phyloP scores from a whole-genome alignment of 1,140 invertebrate genomes.

The Phocides pigmalion region DNA sequence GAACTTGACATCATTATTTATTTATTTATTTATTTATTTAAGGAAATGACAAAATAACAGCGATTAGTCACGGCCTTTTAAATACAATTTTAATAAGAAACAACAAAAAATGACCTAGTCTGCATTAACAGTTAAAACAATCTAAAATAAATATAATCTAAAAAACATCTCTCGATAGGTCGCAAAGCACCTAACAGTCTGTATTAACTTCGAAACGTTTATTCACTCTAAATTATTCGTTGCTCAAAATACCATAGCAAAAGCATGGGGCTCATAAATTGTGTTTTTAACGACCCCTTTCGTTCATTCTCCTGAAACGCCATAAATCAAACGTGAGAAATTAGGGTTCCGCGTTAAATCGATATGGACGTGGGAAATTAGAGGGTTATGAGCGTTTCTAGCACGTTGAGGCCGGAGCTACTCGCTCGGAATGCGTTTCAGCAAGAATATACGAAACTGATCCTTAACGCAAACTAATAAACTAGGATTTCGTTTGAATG shows the following conservation, averaged over 20 bases:
- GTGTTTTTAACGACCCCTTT: conserved; percentile 41
- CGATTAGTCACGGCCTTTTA: too few relatives aligned
- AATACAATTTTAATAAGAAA: too few relatives aligned
- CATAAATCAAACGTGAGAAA: conserved; percentile 46
- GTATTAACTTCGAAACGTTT: too few relatives aligned
- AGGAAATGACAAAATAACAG: too few relatives aligned
- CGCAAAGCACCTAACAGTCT: too few relatives aligned
- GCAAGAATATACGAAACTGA: not conserved
- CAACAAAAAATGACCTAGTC: too few relatives aligned
- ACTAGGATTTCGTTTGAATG: not conserved
- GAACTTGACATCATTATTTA: too few relatives aligned
- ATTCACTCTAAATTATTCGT: not conserved
- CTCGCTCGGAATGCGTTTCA: conserved; percentile 6
- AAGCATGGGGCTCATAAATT: too few relatives aligned
- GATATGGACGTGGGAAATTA: conserved; percentile 25
- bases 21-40: too few relatives aligned
- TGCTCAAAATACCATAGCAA: conserved; percentile 8
- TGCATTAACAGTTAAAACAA: too few relatives aligned
- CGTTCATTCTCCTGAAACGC: conserved; percentile 35
- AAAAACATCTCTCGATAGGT: too few relatives aligned
- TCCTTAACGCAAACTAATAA: not conserved
- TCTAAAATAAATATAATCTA: too few relatives aligned
- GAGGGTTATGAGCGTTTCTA: conserved; percentile 12
- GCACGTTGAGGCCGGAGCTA: not conserved
- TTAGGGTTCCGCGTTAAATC: conserved; percentile 38